Evolutionary conservation across 2,888 invertebrate species (phyloP).

Genomic region (Diogma glabrata): DNA sequence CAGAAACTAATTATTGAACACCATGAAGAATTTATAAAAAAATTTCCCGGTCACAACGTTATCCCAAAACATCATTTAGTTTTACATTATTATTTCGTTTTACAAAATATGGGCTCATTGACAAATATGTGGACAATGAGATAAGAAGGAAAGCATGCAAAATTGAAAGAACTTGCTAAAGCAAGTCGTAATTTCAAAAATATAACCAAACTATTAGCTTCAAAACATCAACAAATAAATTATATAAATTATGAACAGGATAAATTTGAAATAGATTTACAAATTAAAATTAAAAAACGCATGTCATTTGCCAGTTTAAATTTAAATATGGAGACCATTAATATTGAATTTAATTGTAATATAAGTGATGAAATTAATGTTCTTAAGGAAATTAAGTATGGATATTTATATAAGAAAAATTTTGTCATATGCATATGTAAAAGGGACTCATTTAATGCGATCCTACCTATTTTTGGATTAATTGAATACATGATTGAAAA

Average conservation of each 20-base stretch:
- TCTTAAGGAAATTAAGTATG: neutral
- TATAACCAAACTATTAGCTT: neutral
- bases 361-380: neutral
- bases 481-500: no score
- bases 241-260: neutral
- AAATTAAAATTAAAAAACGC: neutral
- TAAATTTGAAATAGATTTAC: neutral
- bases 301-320: neutral
- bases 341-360: neutral
- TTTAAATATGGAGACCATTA: neutral
- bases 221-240: neutral
- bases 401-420: neutral
- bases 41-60: neutral
- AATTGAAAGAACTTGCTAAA: neutral
- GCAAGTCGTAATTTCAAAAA: neutral
- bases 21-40: neutral
- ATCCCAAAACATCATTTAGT: constrained; percentile 1
- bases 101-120: neutral
- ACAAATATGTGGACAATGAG: constrained; percentile 2
- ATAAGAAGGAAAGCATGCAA: neutral
- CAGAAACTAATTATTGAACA: neutral
- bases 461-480: no score
- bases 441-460: no score
- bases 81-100: neutral
- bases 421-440: neutral